Base-by-base conservation (phyloP, 2,113 vertebrate genomes). In the Upupa epops region DNA sequence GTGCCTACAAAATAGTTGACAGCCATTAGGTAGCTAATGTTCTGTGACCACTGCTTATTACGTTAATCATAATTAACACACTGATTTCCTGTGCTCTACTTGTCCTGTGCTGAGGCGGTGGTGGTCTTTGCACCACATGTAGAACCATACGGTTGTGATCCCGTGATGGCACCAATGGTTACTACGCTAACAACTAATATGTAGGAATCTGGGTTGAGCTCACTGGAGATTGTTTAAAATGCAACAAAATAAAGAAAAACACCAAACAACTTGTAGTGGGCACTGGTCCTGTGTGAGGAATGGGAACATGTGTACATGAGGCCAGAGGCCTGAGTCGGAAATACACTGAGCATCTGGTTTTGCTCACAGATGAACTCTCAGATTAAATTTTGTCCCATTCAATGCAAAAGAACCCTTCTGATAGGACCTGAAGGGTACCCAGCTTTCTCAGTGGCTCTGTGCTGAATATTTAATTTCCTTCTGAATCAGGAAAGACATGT, bases 1-100 rank as follows among this genome's bases (percentile, higher is more conserved):
- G 59, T 96, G 90, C 88, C 80, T 93, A 26, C 90, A 88, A 86
- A 96, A 94, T 65, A 71, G 74, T 92, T 66, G 32, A 72, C 90
- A 79, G 92, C 84, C 84, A 75, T 96, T 96, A 93, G 96, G 92
- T 90, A 92, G 74, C 93, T 96, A 95, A 95, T 96, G 96, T 93
- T 59, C 93, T 93, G 93, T 96, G 93, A 96, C 86, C 84, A 70
- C 78, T 70, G 81, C 88, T 93, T 96, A 92, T 92, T 94, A 86
- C 8, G 3, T 74, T 93, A 93, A 94, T 96, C 83, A 89, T 90
- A 96, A 95, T 95, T 95, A 95, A 93, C 93, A 87, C 86, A 79
- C 55, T 45, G 92, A 89, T 92, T 95, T 92, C 92, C 92, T 94
- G 74, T 89, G 84, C 56, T 45, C 77, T 82, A 0, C 56, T 90